phyloP scores from a whole-genome alignment of 1,140 invertebrate species.

The Adelges cooleyi region DNA sequence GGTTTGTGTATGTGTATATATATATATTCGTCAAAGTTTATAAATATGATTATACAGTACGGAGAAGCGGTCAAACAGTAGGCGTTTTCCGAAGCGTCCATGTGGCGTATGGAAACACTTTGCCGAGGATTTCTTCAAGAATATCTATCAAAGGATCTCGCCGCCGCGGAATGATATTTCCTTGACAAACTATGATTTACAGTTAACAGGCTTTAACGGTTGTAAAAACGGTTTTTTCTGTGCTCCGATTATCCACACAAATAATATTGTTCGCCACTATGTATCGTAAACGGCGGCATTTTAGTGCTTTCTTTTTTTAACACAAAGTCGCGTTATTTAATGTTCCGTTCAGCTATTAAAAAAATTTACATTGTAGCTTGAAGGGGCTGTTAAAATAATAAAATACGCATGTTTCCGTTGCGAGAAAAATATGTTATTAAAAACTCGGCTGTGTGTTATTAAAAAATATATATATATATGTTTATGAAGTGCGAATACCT shows the following conservation, averaged over 20 bases:
- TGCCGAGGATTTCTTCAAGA: neutral
- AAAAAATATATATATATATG: too few species aligned
- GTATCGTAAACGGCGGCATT: conserved; percentile 2
- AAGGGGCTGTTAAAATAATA: conserved; percentile 10
- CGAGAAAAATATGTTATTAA: neutral
- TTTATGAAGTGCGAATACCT: conserved; percentile 22
- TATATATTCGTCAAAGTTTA: neutral
- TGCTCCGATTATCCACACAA: conserved; percentile 6
- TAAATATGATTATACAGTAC: conserved; percentile 5
- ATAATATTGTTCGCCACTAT: conserved; percentile 17
- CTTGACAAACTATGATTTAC: conserved; percentile 20
- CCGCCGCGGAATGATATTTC: conserved; percentile 20
- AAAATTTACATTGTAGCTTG: conserved; percentile 19
- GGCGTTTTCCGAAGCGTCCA: conserved; percentile 1
- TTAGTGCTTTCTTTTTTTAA: conserved; percentile 25
- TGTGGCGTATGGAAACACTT: conserved; percentile 14
- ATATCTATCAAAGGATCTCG: conserved; percentile 1
- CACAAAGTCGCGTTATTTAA: conserved; percentile 22
- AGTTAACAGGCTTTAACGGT: neutral
- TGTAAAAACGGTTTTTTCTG: conserved; percentile 12
- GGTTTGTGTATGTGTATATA: neutral
- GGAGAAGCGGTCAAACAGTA: conserved; percentile 10
- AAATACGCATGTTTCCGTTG: conserved; percentile 23
- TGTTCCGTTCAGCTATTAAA: conserved; percentile 13
- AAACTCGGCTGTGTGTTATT: neutral